A percentile compares a stretch with the other conserved stretches of the same genome.
Evolutionary conservation across 2,888 invertebrate genomes (phyloP).

Genomic region (Noctua pronuba): DNA sequence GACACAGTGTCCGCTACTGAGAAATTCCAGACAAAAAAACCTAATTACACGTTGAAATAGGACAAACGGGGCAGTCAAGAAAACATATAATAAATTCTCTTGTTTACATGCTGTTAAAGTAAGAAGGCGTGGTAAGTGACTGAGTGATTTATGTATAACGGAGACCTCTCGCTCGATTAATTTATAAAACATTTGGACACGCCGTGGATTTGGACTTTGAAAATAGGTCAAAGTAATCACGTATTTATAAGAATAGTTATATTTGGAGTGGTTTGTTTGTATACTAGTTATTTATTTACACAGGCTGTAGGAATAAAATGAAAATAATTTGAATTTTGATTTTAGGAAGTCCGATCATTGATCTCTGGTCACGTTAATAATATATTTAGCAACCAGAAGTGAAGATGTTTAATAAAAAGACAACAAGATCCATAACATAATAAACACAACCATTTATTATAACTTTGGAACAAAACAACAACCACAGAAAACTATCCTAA

Average conservation of each 20-base stretch:
- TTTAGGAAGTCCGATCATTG: not conserved
- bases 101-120: conserved; percentile 38
- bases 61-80: not conserved
- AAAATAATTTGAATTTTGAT: not conserved
- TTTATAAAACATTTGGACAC: conserved; percentile 19
- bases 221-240: conserved; percentile 11
- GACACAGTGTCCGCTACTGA: not conserved
- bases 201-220: conserved; percentile 12
- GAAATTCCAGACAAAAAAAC: not conserved
- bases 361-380: no score
- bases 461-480: no score
- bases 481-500: no score
- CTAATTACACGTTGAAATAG: not conserved
- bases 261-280: not conserved
- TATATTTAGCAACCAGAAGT: no score
- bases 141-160: conserved; percentile 28
- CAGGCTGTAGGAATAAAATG: not conserved
- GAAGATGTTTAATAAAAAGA: no score
- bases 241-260: not conserved
- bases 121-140: conserved; percentile 17
- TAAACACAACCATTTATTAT: no score
- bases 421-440: no score
- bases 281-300: not conserved
- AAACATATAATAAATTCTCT: conserved; percentile 17
- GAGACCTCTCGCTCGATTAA: not conserved